A percentile compares a stretch with the other conserved stretches of the same genome.
phyloP scores from a whole-genome alignment of 1,140 invertebrate genomes.

The Drosophila pseudoananassae region DNA sequence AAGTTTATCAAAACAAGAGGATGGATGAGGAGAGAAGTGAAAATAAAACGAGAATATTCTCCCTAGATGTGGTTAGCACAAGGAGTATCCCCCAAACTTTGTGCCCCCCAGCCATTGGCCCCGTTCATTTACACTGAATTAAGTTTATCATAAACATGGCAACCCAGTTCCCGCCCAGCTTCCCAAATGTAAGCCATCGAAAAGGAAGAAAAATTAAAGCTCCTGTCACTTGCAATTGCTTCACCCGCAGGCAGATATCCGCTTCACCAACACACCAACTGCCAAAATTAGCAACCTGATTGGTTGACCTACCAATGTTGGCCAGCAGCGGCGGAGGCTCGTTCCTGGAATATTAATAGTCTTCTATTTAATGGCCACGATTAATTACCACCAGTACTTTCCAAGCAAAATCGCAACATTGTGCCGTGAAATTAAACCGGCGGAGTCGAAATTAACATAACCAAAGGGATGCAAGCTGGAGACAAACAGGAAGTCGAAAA shows the following conservation, averaged over 20 bases:
- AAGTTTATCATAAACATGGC: constrained; percentile 77
- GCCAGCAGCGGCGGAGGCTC: constrained; percentile 20
- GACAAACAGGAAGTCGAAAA: neutral
- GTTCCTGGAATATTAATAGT: constrained; percentile 65
- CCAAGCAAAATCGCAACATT: neutral
- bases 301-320: constrained; percentile 41
- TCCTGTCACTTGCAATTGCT: constrained; percentile 81
- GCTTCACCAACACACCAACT: constrained; percentile 42
- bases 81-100: constrained; percentile 1
- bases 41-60: constrained; percentile 25
- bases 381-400: constrained; percentile 44
- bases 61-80: constrained; percentile 31
- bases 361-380: constrained; percentile 5
- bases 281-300: constrained; percentile 56
- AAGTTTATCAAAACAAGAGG: constrained; percentile 52
- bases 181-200: constrained; percentile 63
- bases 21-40: constrained; percentile 14
- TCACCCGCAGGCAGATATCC: constrained; percentile 50
- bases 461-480: neutral
- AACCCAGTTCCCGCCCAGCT: constrained; percentile 29
- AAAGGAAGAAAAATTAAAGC: constrained; percentile 80
- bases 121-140: constrained; percentile 79
- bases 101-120: constrained; percentile 48
- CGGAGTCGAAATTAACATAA: neutral
- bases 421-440: neutral